Evolutionary conservation across 2,797 vertebrate species (phyloP), one percentile per base, ranked within the genome.

Genomic region (Ptychadena robeensis): DNA sequence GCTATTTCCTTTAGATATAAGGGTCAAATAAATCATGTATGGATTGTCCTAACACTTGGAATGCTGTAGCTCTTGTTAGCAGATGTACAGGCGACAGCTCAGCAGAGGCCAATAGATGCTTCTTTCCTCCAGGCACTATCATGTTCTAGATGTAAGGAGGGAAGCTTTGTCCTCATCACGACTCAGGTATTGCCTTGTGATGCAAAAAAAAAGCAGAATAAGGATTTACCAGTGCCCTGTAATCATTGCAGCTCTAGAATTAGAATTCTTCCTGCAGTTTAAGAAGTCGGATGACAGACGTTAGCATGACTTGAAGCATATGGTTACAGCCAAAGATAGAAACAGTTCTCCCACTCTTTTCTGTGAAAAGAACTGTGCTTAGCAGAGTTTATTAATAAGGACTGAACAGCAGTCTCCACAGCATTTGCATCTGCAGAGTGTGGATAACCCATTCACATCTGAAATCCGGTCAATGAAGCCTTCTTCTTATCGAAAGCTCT

Each of bases 271-370:
- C 82, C 78, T 70, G 53, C 78, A 76, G 78, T 80, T 80, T 53
- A 75, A 85, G 83, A 70, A 81, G 83, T 76, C 14, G 38, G 48
- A 85, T 80, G 78, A 85, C 83, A 85, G 83, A 80, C 73, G 78
- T 48, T 76, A 76, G 72, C 83, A 76, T 85, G 83, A 85, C 78
- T 81, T 31, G 34, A 65, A 85, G 83, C 83, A 85, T 85, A 85
- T 85, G 78, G 83, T 85, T 85, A 71, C 22, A 80, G 72, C 83
- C 78, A 80, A 85, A 81, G 83, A 85, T 85, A 85, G 83, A 76
- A 85, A 85, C 83, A 57, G 57, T 85, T 85, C 83, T 85, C 83
- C 83, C 72, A 85, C 83, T 76, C 78, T 81, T 74, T 65, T 65
- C 82, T 75, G 76, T 84, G 77, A 80, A 80, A 79, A 84, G 76